phyloP scores from a whole-genome alignment of 2,797 vertebrate species.

The Gymnocypris eckloni region DNA sequence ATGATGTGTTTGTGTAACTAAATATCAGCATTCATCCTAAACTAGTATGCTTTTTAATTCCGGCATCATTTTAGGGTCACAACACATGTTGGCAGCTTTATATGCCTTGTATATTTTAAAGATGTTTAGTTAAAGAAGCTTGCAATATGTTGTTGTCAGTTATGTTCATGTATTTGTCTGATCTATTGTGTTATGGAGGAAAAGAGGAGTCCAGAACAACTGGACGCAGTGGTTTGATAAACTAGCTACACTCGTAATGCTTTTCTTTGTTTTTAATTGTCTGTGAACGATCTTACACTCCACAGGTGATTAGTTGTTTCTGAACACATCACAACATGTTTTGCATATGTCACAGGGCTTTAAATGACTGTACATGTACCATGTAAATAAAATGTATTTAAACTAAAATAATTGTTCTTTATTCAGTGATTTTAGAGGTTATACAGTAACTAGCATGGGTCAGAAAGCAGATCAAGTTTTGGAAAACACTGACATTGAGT shows the following conservation, averaged over 20 bases:
- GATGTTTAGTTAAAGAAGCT: neutral
- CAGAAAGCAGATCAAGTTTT: neutral
- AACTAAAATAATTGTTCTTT: too few relatives aligned
- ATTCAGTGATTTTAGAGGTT: neutral
- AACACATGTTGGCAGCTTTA: neutral
- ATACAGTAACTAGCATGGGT: neutral
- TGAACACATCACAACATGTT: too few relatives aligned
- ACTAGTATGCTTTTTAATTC: neutral
- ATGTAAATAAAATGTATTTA: too few relatives aligned
- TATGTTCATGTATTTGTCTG: neutral
- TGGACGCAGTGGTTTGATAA: neutral
- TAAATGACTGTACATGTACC: neutral
- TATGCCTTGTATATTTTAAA: neutral
- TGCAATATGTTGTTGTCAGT: neutral
- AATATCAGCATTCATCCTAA: neutral
- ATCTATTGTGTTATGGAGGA: neutral
- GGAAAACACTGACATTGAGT: neutral
- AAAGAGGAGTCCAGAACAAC: neutral
- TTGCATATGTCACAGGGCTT: too few relatives aligned
- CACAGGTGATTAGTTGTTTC: too few relatives aligned
- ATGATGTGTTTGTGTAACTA: neutral
- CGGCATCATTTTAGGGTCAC: neutral
- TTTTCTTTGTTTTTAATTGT: too few relatives aligned
- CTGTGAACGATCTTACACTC: too few relatives aligned
- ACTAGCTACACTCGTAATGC: neutral